phyloP scores from a whole-genome alignment of 1,140 invertebrate genomes.

The Megathymus violae region DNA sequence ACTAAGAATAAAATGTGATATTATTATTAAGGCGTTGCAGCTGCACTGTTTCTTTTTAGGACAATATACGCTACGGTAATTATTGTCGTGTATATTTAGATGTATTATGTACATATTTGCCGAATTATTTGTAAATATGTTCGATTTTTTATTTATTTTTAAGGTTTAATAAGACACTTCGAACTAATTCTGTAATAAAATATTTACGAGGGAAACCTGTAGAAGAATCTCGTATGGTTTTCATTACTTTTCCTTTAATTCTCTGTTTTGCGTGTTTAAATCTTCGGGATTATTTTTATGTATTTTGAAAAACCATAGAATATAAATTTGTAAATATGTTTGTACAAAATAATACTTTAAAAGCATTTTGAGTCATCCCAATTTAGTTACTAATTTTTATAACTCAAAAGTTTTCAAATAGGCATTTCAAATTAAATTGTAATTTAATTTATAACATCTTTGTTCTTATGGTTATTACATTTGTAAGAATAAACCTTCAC shows the following conservation, averaged over 20 bases:
- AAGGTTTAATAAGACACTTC: slow-evolving; percentile 3
- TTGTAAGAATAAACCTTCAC: background rate
- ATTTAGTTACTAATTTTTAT: background rate
- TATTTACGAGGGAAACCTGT: background rate
- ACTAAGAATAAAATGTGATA: slow-evolving; percentile 57
- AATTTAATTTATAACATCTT: background rate
- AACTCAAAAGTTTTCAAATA: background rate
- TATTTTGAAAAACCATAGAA: too few relatives aligned
- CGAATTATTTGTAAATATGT: slow-evolving; percentile 20
- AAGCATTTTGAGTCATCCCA: background rate
- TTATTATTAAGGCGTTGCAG: slow-evolving; percentile 52
- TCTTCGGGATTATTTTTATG: too few relatives aligned
- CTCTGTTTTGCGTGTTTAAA: too few relatives aligned
- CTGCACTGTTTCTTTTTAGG: slow-evolving; percentile 39
- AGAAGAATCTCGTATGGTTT: slow-evolving; percentile 9
- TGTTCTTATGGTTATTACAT: background rate
- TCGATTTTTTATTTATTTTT: slow-evolving; percentile 7
- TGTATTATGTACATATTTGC: slow-evolving; percentile 25
- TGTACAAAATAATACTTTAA: background rate
- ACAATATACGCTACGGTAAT: slow-evolving; percentile 15
- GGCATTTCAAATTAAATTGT: background rate
- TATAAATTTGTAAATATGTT: background rate
- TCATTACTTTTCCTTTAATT: too few relatives aligned
- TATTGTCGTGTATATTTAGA: slow-evolving; percentile 6
- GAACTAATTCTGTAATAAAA: background rate